Evolutionary conservation across 2,797 vertebrate species (phyloP).

Genomic region (Myotis daubentonii): DNA sequence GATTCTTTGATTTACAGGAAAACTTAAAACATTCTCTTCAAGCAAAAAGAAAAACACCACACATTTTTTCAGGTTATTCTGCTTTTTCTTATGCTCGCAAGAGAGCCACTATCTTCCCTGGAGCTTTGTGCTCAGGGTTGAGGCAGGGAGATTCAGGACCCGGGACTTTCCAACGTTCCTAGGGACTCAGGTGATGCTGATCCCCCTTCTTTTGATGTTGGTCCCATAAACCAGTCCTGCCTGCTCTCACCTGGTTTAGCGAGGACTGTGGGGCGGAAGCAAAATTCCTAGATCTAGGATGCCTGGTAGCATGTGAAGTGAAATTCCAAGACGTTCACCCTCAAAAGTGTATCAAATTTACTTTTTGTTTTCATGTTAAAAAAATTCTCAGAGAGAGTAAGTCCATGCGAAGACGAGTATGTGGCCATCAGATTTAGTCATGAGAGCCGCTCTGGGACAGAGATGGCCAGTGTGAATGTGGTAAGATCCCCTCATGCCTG

Average conservation of each 20-base stretch:
- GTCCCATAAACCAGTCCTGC: background rate
- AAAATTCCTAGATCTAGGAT: background rate
- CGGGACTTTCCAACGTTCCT: background rate
- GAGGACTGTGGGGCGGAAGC: background rate
- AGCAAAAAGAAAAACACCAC: background rate
- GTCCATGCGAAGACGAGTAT: background rate
- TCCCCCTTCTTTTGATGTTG: background rate
- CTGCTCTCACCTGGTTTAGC: background rate
- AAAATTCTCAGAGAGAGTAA: background rate
- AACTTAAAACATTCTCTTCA: conserved; percentile 20
- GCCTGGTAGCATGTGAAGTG: background rate
- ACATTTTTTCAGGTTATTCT: background rate
- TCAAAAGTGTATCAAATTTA: background rate
- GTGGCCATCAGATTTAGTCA: background rate
- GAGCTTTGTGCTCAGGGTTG: background rate
- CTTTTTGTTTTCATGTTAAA: background rate
- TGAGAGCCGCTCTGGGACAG: background rate
- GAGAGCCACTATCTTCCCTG: background rate
- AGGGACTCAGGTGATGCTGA: background rate
- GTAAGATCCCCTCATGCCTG: rapidly evolving
- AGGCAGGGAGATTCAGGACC: background rate
- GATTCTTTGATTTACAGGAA: background rate
- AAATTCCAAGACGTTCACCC: background rate
- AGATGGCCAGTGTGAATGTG: rapidly evolving
- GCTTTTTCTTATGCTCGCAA: background rate